Conservation (phyloP, 92 coral and sea anemone species). For the Epizoanthus fatuus region DNA sequence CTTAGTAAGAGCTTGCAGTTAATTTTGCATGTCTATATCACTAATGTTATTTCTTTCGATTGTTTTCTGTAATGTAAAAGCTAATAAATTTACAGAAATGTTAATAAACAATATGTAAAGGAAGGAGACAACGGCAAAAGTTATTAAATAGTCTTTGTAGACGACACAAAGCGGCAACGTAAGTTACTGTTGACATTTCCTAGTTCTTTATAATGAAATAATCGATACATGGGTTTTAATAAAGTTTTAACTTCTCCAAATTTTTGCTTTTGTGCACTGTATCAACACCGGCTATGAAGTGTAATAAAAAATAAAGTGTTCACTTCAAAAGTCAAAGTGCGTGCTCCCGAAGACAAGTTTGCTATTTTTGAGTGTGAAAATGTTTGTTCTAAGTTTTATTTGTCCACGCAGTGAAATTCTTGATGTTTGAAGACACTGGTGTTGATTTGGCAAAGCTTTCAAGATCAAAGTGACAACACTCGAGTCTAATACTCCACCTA, state of each 20-base stretch:
- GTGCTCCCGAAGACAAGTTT: not conserved
- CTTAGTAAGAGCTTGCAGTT: not conserved
- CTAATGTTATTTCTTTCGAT: constrained; percentile 21
- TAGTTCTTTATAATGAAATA: constrained; percentile 76
- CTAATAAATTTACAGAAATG: constrained; percentile 75
- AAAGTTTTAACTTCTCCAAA: constrained; percentile 76
- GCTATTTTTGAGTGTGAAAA: not conserved
- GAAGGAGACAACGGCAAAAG: constrained; percentile 78
- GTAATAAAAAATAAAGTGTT: constrained; percentile 63
- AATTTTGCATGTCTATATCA: not conserved
- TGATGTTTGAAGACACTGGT: not conserved
- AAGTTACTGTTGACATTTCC: constrained; percentile 79
- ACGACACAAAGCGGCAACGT: constrained; percentile 76
- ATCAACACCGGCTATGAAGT: constrained; percentile 80
- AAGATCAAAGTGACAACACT: constrained; percentile 64
- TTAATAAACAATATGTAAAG: constrained; percentile 72
- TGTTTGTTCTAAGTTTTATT: not conserved
- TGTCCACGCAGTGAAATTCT: not conserved
- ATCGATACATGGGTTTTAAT: constrained; percentile 90
- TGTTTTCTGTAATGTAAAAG: constrained; percentile 52
- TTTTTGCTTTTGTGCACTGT: constrained; percentile 91
- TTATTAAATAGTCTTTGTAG: constrained; percentile 77
- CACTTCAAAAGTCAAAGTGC: constrained; percentile 13
- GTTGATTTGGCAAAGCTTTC: constrained; percentile 43
- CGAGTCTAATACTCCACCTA: constrained; percentile 52